Evolutionary conservation across 2,888 invertebrate genomes (phyloP), one percentile per base, ranked within the genome.

Genomic region (Minunthozetes semirufus): DNA sequence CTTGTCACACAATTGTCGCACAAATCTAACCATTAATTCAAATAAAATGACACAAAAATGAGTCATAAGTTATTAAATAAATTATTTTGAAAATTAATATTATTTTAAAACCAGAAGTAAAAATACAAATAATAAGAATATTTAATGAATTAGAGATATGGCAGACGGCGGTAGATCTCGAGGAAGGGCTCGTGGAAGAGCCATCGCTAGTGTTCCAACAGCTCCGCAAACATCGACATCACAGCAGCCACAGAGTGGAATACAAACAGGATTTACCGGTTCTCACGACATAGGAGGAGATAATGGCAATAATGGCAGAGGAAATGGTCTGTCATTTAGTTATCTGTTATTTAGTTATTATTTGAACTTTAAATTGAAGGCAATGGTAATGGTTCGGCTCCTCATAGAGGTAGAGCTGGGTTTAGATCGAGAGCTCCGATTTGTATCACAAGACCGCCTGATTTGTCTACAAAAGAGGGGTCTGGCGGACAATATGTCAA

Each of bases 401-500:
- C 75, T 0, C 25, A 71, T 19, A 33, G 73, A 53, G 63, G 73
- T 9, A 33, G 72, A 17, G 76, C 71, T 15, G 75, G 72, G 42
- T 59, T 29, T 73, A 38, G 42, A 3, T 50, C 73, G 53, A 66
- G 68, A 13, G 73, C 5, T 6, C 70, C 53, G 17, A 1, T 53
- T 0, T 1, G 5, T 13, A 13, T 9, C 11, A 42, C 42, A 9
- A 27, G 25, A 17, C 61, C 70, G 27, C 1, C 38, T 22, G n/a
- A 25, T 42, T 27, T 76, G 17, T 2, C 11, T 0, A 22, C n/a
- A 2, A 56, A 29, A 29, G 2, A 27, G 2, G 74, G 66, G 25
- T 25, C 29, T 0, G 56, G 42, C 19, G 79, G 79, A 1, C n/a
- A 50, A 19, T 8, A 25, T 3, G 74, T 78, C 11, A 56, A 22